Evolutionary conservation across 1,140 invertebrate genomes (phyloP).

Genomic region (Drosophila lacteicornis): DNA sequence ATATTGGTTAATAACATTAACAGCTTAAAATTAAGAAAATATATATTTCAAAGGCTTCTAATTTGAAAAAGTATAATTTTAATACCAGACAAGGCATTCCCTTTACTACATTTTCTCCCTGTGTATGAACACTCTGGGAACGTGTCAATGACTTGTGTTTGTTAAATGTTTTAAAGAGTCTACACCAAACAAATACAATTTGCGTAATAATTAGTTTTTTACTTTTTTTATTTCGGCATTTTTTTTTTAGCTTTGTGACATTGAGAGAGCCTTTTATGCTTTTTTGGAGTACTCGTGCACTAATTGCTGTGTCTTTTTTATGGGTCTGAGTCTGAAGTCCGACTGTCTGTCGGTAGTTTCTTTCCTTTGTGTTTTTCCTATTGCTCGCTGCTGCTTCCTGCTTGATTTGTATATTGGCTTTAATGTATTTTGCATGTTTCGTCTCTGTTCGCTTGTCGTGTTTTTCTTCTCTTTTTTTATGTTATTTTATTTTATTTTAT

Average conservation of each 20-base stretch:
- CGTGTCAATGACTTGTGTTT: constrained; percentile 51
- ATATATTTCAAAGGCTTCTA: too few relatives aligned
- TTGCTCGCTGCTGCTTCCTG: constrained; percentile 40
- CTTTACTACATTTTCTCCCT: constrained; percentile 1
- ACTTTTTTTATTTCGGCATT: constrained; percentile 7
- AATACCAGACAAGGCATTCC: background rate
- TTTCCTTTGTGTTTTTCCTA: constrained; percentile 18
- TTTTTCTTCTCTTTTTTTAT: constrained; percentile 1
- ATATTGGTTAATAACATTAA: too few relatives aligned
- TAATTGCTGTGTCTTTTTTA: constrained; percentile 41
- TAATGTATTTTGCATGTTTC: constrained; percentile 61
- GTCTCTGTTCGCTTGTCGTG: constrained; percentile 24
- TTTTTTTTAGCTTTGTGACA: constrained; percentile 35
- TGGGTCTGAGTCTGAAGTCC: constrained; percentile 14
- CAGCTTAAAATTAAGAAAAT: too few relatives aligned
- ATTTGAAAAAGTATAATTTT: too few relatives aligned
- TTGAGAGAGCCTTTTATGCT: constrained; percentile 53
- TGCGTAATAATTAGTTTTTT: constrained; percentile 54
- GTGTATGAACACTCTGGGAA: constrained; percentile 4
- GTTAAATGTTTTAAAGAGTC: constrained; percentile 30
- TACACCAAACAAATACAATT: constrained; percentile 49
- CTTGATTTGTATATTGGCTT: constrained; percentile 62
- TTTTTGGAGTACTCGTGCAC: constrained; percentile 39
- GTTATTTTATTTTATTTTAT: constrained; percentile 21
- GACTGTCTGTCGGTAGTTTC: constrained; percentile 4